Base-by-base conservation (phyloP, 2,888 invertebrate species). In the Sussaba pulchella region DNA sequence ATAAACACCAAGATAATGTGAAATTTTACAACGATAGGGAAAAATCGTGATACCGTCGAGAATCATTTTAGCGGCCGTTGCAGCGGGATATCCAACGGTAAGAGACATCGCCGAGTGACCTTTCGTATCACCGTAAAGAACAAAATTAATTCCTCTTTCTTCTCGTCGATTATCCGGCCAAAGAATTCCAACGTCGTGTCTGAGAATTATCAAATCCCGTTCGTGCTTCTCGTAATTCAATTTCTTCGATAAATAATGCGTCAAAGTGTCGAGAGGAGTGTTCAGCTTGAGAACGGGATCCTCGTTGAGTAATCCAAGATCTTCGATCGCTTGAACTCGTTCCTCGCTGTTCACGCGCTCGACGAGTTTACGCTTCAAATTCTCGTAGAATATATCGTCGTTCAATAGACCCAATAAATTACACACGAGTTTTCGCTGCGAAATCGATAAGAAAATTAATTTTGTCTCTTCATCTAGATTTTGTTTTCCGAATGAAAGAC, bases 11-110 rank as follows among this genome's bases (percentile, higher is more conserved):
- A 14, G 59, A 45, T 14, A 63, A 45, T 19, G 8, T n/a, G 19
- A n/a, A 64, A 21, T 8, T 9, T 14, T 0, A 41, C 24, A 57
- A 54, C 1, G 5, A 24, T 8, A 45, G 19, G 19, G 90, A 89
- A 52, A 73, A 81, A 70, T n/a, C 63, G 67, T 6, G 90, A 92
- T 92, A 97, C 99, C 99, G 92, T 99, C 98, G 12, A 99, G 93
- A 81, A 99, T 95, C 99, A 99, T 99, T 93, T 98, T 98, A 0
- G 98, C 96, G 0, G 99, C 98, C 86, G 99, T 99, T 19, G 98
- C 99, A 5, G 98, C 96, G 0, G 96, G 99, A 93, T 95, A 98
- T 21, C 98, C 98, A 8, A 98, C 98, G 8, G 97, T 97, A 88
- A 96, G 95, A 0, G 98, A 97, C 99, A 99, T 99, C 26, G 99